Percentiles rank a stretch among this genome's conserved stretches.
Conservation (phyloP, 2,888 invertebrate genomes). For the Ectemnius lituratus region DNA sequence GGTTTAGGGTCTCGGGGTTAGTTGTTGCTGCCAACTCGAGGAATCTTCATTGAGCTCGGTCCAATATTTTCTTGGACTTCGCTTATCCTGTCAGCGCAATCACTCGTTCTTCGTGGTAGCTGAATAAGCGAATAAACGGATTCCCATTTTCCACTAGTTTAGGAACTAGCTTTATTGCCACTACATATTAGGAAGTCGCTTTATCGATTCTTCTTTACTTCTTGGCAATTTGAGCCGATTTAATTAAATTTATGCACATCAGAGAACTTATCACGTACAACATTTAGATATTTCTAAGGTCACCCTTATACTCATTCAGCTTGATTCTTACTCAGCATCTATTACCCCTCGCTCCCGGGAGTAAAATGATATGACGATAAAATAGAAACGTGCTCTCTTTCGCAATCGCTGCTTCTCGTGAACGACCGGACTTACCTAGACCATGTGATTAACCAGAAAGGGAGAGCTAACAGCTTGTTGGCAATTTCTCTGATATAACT, state of each 20-base stretch:
- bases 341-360: conserved; percentile 27
- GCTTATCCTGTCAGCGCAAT: conserved; percentile 9
- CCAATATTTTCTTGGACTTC: conserved; percentile 44
- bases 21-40: conserved; percentile 34
- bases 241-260: conserved; percentile 26
- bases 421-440: conserved; percentile 12
- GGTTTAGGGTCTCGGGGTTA: conserved; percentile 29
- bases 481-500: conserved; percentile 33
- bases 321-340: conserved; percentile 27
- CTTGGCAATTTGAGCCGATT: no score
- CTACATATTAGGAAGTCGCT: no score
- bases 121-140: no score
- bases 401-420: conserved; percentile 34
- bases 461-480: conserved; percentile 8
- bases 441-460: conserved; percentile 16
- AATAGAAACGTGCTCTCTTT: conserved; percentile 43
- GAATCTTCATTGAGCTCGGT: conserved; percentile 43
- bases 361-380: conserved; percentile 43
- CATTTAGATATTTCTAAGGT: conserved; percentile 23
- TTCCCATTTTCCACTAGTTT: no score
- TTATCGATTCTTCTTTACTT: no score
- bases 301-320: conserved; percentile 24
- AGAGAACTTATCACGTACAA: conserved; percentile 18
- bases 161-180: background rate
- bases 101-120: conserved; percentile 24